A percentile compares a stretch with the other conserved stretches of the same genome.
Evolutionary conservation across 2,797 vertebrate genomes (phyloP).

Genomic region (Lates japonicus): DNA sequence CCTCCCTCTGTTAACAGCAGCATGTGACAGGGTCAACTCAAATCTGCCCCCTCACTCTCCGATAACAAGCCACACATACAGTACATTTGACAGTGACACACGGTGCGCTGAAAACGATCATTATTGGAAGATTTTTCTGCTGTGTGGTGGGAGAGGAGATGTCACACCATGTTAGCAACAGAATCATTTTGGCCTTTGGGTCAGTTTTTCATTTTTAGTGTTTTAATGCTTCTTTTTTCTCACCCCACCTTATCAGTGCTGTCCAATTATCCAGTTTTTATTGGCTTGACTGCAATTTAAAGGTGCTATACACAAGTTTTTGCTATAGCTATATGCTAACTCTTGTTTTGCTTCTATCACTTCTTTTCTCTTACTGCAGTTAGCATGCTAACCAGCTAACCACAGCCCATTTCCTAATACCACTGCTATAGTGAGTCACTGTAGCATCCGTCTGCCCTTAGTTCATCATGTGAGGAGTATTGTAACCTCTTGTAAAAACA

Average conservation of each 20-base stretch:
- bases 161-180: background rate
- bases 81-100: conserved; percentile 47
- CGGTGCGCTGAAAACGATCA: conserved; percentile 29
- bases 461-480: no score
- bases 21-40: conserved; percentile 56
- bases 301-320: background rate
- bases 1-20: conserved; percentile 19
- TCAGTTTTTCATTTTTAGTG: background rate
- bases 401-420: no score
- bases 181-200: background rate
- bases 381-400: no score
- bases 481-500: no score
- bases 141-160: background rate
- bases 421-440: no score
- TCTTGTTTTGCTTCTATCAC: no score
- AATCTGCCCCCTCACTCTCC: conserved; percentile 37
- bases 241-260: background rate
- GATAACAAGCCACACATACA: conserved; percentile 50
- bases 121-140: conserved; percentile 32
- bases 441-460: no score
- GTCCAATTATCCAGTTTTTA: background rate
- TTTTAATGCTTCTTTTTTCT: background rate
- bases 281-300: background rate
- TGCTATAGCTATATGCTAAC: no score
- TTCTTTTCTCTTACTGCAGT: no score